Base-by-base conservation (phyloP, 2,888 invertebrate genomes). In the Orthosia cruda region DNA sequence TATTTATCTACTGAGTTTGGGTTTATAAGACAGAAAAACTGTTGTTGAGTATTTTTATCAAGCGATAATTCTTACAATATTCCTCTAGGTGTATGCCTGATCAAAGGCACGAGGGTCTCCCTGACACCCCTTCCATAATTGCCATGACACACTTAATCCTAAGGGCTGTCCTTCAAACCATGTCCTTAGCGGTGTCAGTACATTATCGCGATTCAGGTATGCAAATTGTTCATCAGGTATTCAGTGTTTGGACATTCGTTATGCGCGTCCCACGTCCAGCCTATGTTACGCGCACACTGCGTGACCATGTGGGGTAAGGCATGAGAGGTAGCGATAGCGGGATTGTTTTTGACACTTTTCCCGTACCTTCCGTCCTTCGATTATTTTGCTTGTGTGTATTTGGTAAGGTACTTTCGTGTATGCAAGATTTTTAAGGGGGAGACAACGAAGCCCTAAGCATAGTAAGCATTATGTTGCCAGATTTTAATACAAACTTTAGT, bases 221-320 rank as follows among this genome's bases (percentile, higher is more conserved):
- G 96, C 95, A 96, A 96, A 96, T 96, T 96, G 95, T 94, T 95
- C 96, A 96, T 96, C 96, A 96, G 95, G 92, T 95, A 96, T 96
- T 96, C 96, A 96, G 93, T 96, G 96, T 96, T 96, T 96, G 96
- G 95, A 94, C 96, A 96, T 96, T 96, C 96, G 96, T 96, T 96
- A 96, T 96, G 96, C 96, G 93, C 90, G 92, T 91, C 91, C 92
- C 79, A 86, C 88, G 91, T 89, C 90, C 84, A 87, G 62, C 9
- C 12, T 87, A 88, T 91, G 91, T 90, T 89, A 91, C 92, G 92
- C 88, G 87, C 77, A 71, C 69, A 57, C 68, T 87, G 87, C 87
- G 87, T 87, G 68, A 7, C 64, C 86, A 88, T 86, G 84, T 88
- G 89, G 89, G 4, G 1, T 50, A 80, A 74, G 71, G 1, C 4